These are phyloP conservation scores for Iselma pallidipennis DNA, from an alignment of 2,888 invertebrate genomes.

Conservation along the genomic window DNA sequence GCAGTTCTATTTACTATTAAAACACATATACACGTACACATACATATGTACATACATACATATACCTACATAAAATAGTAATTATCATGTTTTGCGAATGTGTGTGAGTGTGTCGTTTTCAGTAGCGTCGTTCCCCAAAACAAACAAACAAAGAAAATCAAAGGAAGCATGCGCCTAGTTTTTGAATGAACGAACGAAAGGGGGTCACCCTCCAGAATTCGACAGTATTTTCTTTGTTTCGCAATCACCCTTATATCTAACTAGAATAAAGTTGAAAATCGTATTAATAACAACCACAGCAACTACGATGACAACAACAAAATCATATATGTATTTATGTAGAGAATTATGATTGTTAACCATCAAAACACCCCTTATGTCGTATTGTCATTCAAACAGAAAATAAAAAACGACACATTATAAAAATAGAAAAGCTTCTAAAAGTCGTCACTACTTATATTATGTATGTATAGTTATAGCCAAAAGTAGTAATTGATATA, in stretches of 20 bases:
- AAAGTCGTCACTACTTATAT: too few species aligned
- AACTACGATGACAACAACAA: too few species aligned
- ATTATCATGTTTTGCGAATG: too few species aligned
- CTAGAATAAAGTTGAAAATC: not conserved
- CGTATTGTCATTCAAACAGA: not conserved
- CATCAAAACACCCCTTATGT: not conserved
- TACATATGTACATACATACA: too few species aligned
- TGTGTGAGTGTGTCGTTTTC: not conserved
- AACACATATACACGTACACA: too few species aligned
- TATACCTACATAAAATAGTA: too few species aligned
- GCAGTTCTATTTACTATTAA: too few species aligned
- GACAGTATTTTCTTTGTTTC: not conserved
- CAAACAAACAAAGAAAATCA: not conserved
- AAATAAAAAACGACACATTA: not conserved
- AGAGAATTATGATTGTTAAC: not conserved
- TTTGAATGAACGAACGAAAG: not conserved
- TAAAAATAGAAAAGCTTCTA: too few species aligned
- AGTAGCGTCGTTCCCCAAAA: not conserved
- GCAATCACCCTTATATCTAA: not conserved
- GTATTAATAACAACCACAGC: too few species aligned
- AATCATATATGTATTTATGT: too few species aligned
- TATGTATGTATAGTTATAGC: too few species aligned
- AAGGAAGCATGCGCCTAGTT: not conserved
- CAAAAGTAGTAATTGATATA: too few species aligned
- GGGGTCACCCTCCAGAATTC: not conserved